phyloP scores from a whole-genome alignment of 2,113 vertebrate species.

The Panthera uncia region DNA sequence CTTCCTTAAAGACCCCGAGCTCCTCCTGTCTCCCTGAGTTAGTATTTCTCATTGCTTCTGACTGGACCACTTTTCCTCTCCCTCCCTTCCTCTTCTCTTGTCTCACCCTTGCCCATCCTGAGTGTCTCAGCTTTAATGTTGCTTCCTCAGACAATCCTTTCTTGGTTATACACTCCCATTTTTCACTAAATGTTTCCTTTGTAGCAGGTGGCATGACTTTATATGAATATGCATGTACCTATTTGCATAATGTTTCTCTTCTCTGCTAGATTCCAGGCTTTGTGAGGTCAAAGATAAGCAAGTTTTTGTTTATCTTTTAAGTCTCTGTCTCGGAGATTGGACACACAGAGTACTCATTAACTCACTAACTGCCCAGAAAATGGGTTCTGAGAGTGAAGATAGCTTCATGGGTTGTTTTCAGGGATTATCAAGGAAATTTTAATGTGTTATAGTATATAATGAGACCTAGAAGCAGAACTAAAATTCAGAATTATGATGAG shows the following conservation, averaged over 20 bases:
- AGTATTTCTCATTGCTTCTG: not conserved
- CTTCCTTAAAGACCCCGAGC: not conserved
- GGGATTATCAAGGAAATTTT: not conserved
- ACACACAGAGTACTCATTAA: not conserved
- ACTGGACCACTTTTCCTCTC: not conserved
- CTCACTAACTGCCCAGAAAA: not conserved
- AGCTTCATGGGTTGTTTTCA: not conserved
- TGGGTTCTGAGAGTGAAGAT: not conserved
- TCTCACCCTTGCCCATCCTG: not conserved
- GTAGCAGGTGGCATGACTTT: not conserved
- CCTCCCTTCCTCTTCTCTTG: not conserved
- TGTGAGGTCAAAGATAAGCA: not conserved
- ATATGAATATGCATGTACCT: not conserved
- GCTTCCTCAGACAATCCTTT: not conserved
- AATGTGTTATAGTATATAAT: not conserved
- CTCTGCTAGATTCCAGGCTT: not conserved
- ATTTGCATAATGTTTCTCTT: constrained; percentile 19
- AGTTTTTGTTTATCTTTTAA: constrained; percentile 2
- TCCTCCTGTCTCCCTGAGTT: not conserved
- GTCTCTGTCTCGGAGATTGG: not conserved
- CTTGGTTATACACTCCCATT: not conserved
- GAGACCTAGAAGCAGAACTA: not conserved
- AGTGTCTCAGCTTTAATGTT: not conserved
- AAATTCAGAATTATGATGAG: not conserved
- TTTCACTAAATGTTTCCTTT: not conserved